Percentiles rank a stretch among this genome's conserved stretches.
phyloP scores from a whole-genome alignment of 2,888 invertebrate genomes.

The Hybos culiciformis region DNA sequence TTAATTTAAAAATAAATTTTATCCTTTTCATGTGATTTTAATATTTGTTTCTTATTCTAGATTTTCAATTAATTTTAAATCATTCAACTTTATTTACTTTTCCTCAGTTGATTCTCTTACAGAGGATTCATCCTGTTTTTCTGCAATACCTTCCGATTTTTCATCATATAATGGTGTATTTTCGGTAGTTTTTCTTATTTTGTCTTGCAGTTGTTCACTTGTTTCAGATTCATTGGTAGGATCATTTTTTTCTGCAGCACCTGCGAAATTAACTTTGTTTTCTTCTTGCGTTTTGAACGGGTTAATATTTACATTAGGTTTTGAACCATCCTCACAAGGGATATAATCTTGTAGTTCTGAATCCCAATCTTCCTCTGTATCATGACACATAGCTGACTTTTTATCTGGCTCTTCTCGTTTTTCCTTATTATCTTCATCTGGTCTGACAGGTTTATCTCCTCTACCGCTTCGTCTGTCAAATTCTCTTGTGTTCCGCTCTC shows the following conservation, averaged over 20 bases:
- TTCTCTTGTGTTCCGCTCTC: constrained; percentile 8
- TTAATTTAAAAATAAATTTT: too few species aligned
- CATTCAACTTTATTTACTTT: too few species aligned
- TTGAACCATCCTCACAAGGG: constrained; percentile 7
- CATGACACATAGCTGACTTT: constrained; percentile 14
- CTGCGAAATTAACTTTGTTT: constrained; percentile 6
- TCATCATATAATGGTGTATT: constrained; percentile 29
- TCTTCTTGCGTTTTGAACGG: constrained; percentile 12
- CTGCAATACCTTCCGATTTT: constrained; percentile 7
- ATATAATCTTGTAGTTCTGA: constrained; percentile 28
- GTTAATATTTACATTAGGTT: constrained; percentile 10
- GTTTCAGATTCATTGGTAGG: not conserved
- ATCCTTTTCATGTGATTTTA: too few species aligned
- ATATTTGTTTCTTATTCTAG: too few species aligned
- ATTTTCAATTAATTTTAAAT: too few species aligned
- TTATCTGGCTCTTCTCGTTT: constrained; percentile 15
- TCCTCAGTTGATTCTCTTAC: too few species aligned
- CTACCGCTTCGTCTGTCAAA: constrained; percentile 10
- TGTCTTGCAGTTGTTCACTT: not conserved
- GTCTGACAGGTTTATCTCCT: constrained; percentile 3
- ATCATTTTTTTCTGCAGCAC: constrained; percentile 2
- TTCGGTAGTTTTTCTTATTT: constrained; percentile 12
- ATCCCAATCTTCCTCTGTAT: constrained; percentile 35
- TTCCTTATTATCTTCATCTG: constrained; percentile 15
- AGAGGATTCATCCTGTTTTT: too few species aligned